These are phyloP conservation scores for Acipenser ruthenus DNA, from an alignment of 2,797 vertebrate species.

Conservation along the genomic window DNA sequence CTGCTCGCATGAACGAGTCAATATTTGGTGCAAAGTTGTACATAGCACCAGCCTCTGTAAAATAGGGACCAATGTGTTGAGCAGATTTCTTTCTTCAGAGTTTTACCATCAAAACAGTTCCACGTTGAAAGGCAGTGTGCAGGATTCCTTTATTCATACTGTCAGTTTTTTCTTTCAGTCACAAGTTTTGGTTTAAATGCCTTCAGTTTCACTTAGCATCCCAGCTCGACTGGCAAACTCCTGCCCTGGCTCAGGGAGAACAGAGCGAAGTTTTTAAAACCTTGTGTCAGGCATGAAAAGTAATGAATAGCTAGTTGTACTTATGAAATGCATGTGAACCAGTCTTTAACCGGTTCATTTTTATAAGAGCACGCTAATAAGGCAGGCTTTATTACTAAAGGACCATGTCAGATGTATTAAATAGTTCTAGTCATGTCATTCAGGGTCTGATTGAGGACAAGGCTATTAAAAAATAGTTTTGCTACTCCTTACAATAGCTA, in stretches of 20 bases:
- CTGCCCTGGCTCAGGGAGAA: too few species aligned
- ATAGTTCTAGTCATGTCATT: conserved; percentile 35
- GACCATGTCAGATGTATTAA: conserved; percentile 32
- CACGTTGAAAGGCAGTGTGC: neutral
- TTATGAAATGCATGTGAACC: conserved; percentile 48
- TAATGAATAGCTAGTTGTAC: conserved; percentile 33
- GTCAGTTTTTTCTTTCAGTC: neutral
- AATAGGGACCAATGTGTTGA: too few species aligned
- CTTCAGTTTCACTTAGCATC: neutral
- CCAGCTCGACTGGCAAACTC: too few species aligned
- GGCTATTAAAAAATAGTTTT: conserved; percentile 30
- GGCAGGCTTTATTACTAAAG: conserved; percentile 29
- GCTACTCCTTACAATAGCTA: conserved; percentile 19
- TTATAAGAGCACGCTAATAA: conserved; percentile 30
- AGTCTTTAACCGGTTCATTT: conserved; percentile 25
- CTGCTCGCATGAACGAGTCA: too few species aligned
- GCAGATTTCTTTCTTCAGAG: neutral
- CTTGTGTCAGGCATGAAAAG: conserved; percentile 5
- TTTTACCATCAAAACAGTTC: neutral
- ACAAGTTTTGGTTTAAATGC: neutral
- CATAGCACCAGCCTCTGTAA: too few species aligned
- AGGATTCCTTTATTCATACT: neutral
- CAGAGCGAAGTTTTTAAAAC: too few species aligned
- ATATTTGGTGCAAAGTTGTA: too few species aligned
- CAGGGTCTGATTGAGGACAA: conserved; percentile 32